phyloP scores from a whole-genome alignment of 1,140 invertebrate species.

The Drosophila dunni region DNA sequence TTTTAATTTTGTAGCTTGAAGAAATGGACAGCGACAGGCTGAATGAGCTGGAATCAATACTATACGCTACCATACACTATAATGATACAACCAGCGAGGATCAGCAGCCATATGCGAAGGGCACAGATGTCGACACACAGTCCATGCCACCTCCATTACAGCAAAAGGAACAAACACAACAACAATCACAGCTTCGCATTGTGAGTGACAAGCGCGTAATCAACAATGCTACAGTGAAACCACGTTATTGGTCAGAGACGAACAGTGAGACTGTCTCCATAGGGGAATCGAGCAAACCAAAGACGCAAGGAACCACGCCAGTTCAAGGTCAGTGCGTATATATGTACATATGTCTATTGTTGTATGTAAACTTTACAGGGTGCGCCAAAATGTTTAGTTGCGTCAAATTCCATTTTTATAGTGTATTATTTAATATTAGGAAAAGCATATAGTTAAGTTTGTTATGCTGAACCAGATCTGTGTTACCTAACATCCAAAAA shows the following conservation, averaged over 20 bases:
- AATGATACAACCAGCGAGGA: conserved; percentile 52
- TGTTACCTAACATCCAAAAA: too few relatives aligned
- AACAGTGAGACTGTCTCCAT: not conserved
- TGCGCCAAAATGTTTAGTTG: too few relatives aligned
- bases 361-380: not conserved
- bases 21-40: conserved; percentile 78
- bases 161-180: conserved; percentile 7
- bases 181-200: conserved; percentile 40
- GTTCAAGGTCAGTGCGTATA: conserved; percentile 26
- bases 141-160: conserved; percentile 57
- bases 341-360: not conserved
- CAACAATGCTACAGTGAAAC: conserved; percentile 54
- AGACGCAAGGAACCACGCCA: conserved; percentile 13
- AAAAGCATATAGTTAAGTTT: too few relatives aligned
- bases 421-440: too few relatives aligned
- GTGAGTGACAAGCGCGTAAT: conserved; percentile 59
- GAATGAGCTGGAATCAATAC: conserved; percentile 84
- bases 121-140: conserved; percentile 5
- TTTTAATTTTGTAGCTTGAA: conserved; percentile 59
- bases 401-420: too few relatives aligned
- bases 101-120: not conserved
- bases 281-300: conserved; percentile 8
- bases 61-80: conserved; percentile 83
- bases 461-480: too few relatives aligned
- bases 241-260: conserved; percentile 59